Conservation (phyloP, 2,113 vertebrate species). For the Echinops telfairi region DNA sequence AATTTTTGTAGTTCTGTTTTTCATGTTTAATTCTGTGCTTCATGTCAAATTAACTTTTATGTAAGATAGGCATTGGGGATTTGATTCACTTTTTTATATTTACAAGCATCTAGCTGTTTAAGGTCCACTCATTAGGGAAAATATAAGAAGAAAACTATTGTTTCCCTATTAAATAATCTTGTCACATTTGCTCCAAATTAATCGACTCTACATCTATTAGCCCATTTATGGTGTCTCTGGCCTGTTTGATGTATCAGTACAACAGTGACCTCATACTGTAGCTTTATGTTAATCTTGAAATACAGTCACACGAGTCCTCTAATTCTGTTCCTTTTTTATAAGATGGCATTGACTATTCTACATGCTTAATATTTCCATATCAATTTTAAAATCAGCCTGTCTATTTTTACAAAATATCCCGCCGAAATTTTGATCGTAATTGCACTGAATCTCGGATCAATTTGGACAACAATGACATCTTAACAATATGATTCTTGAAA, state of each 20-base stretch:
- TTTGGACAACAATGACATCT: background rate
- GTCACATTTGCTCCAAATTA: slow-evolving; percentile 14
- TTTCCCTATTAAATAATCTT: background rate
- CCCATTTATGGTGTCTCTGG: background rate
- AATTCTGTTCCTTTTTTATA: background rate
- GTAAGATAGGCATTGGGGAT: background rate
- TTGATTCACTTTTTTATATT: background rate
- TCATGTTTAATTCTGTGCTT: background rate
- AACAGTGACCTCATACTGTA: background rate
- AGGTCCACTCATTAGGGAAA: background rate
- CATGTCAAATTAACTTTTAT: background rate
- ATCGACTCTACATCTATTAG: background rate
- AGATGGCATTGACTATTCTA: background rate
- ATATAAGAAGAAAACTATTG: background rate
- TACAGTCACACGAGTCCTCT: background rate
- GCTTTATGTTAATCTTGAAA: background rate
- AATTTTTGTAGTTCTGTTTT: slow-evolving; percentile 5
- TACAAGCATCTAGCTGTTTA: background rate
- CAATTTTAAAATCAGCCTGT: background rate
- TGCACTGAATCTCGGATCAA: background rate
- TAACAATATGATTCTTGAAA: background rate
- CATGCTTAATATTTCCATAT: background rate
- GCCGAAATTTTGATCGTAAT: background rate
- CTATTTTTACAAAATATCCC: background rate
- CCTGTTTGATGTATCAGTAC: background rate